Conservation (phyloP, 1,140 invertebrate species). For the Cherax destructor region DNA sequence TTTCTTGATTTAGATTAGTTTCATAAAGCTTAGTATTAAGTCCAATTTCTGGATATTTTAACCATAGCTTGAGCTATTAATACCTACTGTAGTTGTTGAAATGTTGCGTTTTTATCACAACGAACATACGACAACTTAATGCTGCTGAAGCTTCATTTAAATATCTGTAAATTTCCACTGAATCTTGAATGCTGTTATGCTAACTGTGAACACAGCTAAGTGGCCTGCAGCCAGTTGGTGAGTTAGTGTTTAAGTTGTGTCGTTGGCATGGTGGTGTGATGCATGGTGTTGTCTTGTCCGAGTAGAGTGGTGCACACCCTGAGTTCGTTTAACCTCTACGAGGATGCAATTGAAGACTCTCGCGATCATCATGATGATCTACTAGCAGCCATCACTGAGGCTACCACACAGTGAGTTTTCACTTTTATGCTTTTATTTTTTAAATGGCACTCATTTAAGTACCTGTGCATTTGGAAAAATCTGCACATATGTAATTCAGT, state of each 20-base stretch:
- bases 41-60: not conserved
- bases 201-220: not conserved
- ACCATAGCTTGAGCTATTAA: slow-evolving; percentile 35
- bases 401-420: slow-evolving; percentile 78
- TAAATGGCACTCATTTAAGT: not conserved
- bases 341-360: slow-evolving; percentile 77
- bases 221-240: slow-evolving; percentile 9
- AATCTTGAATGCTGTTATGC: slow-evolving; percentile 41
- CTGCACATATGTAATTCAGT: too few species aligned
- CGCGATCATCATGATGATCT: slow-evolving; percentile 77
- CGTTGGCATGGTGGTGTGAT: slow-evolving; percentile 41
- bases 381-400: slow-evolving; percentile 78
- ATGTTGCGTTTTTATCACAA: slow-evolving; percentile 10
- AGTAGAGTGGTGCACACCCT: slow-evolving; percentile 77
- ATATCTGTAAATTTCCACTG: slow-evolving; percentile 45
- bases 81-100: slow-evolving; percentile 18
- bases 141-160: slow-evolving; percentile 35
- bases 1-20: not conserved
- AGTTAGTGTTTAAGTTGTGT: slow-evolving; percentile 24
- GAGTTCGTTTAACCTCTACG: slow-evolving; percentile 79
- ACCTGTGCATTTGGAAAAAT: too few species aligned
- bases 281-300: slow-evolving; percentile 62
- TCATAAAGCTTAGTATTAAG: slow-evolving; percentile 20
- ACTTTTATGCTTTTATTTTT: not conserved
- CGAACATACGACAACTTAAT: slow-evolving; percentile 6